These are phyloP conservation scores for Osedax frankpressi DNA, from an alignment of 2,888 invertebrate species.

Conservation along the genomic window DNA sequence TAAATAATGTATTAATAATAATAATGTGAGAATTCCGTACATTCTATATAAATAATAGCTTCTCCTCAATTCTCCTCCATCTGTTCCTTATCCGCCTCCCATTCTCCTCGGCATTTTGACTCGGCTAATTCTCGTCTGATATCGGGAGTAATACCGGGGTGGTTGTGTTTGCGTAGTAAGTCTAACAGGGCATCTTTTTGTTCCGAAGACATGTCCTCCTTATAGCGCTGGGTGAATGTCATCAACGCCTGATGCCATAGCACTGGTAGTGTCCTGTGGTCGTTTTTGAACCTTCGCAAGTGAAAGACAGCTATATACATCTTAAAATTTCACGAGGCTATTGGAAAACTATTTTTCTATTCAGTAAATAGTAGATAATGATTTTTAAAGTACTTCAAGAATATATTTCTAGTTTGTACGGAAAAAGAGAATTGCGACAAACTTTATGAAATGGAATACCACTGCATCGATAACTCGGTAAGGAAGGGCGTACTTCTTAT, in stretches of 20 bases:
- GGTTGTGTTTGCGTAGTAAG: constrained; percentile 60
- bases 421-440: too few species aligned
- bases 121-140: constrained; percentile 72
- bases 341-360: too few species aligned
- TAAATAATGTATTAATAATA: not conserved
- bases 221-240: constrained; percentile 86
- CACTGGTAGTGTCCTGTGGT: constrained; percentile 73
- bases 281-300: constrained; percentile 71
- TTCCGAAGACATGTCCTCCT: constrained; percentile 80
- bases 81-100: constrained; percentile 23
- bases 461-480: constrained; percentile 85
- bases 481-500: constrained; percentile 93
- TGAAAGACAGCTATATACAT: not conserved
- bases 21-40: not conserved
- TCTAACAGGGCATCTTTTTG: constrained; percentile 74
- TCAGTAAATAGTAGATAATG: too few species aligned
- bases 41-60: not conserved
- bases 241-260: constrained; percentile 91
- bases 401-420: too few species aligned
- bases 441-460: constrained; percentile 73
- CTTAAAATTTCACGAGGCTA: not conserved
- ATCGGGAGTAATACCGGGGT: constrained; percentile 61
- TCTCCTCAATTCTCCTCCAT: not conserved
- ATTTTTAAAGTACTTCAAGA: too few species aligned
- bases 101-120: constrained; percentile 62